Base-by-base conservation (phyloP, 2,888 invertebrate species). In the Laothoe populi region DNA sequence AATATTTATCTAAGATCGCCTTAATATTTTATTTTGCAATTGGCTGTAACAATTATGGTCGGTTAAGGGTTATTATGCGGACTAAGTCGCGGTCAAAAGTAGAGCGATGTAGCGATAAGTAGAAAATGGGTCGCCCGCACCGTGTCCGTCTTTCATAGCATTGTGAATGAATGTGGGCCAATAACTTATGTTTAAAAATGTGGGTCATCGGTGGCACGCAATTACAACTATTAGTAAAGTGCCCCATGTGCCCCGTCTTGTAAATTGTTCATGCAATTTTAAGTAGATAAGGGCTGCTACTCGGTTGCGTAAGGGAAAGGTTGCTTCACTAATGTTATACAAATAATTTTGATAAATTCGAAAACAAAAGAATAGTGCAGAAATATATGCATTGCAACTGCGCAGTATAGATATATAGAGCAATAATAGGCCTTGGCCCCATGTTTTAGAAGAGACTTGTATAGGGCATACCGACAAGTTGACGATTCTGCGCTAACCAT, bases 121-220 rank as follows among this genome's bases (percentile, higher is more conserved):
- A 74, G n/a, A n/a, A 90, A 88, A 91, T 89, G 77, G 90, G 89
- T 86, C 90, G 73, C 67, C n/a, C n/a, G n/a, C n/a, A n/a, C n/a
- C 61, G 64, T 57, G 72, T 70, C 71, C 68, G 72, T 71, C 69
- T 72, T 75, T 76, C 82, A 83, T 83, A 81, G 78, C 81, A 80
- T 77, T 73, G 73, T 82, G 79, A 86, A 84, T 84, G 82, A 71
- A 84, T 82, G 82, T 81, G 78, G 82, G 84, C 80, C 83, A 84
- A 84, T 86, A 83, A 82, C 84, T 84, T 86, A 70, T 71, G 74
- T 78, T 78, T 76, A 75, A 74, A 85, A 87, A 90, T 90, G 89
- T 90, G 82, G 90, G 90, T 90, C 86, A 90, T 78, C 78, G 71
- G 86, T 82, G 76, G 77, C 90, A 91, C 90, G 89, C 87, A 81